These are phyloP conservation scores for Drosophila saltans DNA, from an alignment of 1,140 invertebrate genomes.

Conservation along the genomic window DNA sequence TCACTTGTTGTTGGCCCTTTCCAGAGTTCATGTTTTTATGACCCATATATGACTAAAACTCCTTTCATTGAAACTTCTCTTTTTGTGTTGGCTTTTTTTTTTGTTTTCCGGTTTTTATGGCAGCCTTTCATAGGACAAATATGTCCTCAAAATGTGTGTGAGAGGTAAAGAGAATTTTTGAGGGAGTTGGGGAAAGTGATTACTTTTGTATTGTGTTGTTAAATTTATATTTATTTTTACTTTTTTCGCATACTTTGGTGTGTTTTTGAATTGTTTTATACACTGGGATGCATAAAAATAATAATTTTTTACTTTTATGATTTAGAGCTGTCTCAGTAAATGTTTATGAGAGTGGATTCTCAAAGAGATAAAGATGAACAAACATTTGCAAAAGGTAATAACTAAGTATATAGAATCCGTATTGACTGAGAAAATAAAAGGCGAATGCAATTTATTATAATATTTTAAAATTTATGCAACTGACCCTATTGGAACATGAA, in stretches of 20 bases:
- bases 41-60: slow-evolving; percentile 29
- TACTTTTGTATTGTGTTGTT: slow-evolving; percentile 15
- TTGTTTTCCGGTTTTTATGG: background rate
- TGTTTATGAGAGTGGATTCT: background rate
- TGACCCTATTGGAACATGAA: no score
- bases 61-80: slow-evolving; percentile 5
- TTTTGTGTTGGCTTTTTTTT: background rate
- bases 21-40: slow-evolving; percentile 54
- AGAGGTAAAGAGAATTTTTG: background rate
- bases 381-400: background rate
- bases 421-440: no score
- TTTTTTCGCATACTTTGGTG: background rate
- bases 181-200: background rate
- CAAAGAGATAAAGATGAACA: background rate
- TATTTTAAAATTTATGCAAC: no score
- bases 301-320: slow-evolving; percentile 10
- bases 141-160: background rate
- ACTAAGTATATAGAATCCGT: background rate
- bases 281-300: background rate
- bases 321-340: slow-evolving; percentile 9
- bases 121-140: slow-evolving; percentile 14
- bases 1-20: slow-evolving; percentile 42
- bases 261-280: slow-evolving; percentile 17
- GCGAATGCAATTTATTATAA: no score
- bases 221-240: background rate